A percentile compares a stretch with the other conserved stretches of the same genome.
Evolutionary conservation across 2,113 vertebrate genomes (phyloP).

Genomic region (Gulo gulo): DNA sequence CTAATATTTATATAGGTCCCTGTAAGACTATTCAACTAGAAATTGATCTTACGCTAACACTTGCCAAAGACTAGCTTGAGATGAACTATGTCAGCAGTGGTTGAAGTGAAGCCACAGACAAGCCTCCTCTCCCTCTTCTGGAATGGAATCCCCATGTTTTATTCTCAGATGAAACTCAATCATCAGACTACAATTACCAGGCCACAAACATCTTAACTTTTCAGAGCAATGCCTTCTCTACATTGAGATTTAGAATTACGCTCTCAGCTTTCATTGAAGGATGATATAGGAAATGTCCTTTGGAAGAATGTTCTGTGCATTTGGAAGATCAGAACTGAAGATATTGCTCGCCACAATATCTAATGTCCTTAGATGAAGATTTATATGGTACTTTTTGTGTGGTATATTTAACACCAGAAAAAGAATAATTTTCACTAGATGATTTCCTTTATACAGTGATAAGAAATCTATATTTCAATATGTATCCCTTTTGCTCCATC

Average conservation of each 20-base stretch:
- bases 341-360: neutral
- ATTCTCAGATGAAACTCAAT: neutral
- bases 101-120: neutral
- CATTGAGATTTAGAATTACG: constrained; percentile 15
- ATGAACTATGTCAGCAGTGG: neutral
- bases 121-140: neutral
- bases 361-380: neutral
- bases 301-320: constrained; percentile 2
- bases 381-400: neutral
- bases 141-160: neutral
- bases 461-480: neutral
- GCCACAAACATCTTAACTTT: neutral
- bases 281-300: neutral
- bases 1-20: neutral
- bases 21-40: neutral
- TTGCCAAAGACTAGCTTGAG: neutral
- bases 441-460: neutral
- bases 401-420: neutral
- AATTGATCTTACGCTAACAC: neutral
- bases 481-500: neutral
- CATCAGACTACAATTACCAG: neutral
- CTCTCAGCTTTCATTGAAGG: neutral
- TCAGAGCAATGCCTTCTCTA: neutral
- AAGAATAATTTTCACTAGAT: neutral
- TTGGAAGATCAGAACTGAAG: constrained; percentile 25